Evolutionary conservation across 2,888 invertebrate genomes (phyloP).

Genomic region (Cryptus viduatorius): DNA sequence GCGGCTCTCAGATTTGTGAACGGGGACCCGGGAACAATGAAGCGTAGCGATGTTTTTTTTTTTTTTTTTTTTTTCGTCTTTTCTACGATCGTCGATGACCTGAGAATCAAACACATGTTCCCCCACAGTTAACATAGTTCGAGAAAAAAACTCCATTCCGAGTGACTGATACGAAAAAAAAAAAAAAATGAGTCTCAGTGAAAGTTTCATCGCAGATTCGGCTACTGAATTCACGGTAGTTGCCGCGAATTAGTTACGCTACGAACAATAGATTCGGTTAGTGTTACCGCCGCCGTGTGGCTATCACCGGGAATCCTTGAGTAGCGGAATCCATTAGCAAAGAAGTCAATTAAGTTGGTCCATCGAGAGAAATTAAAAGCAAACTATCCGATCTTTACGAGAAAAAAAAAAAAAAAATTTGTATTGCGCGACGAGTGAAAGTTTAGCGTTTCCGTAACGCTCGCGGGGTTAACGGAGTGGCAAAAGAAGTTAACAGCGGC

Average conservation of each 20-base stretch:
- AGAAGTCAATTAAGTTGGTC: conserved; percentile 46
- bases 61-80: conserved; percentile 44
- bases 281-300: not conserved
- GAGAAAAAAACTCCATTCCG: conserved; percentile 11
- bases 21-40: conserved; percentile 35
- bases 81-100: conserved; percentile 60
- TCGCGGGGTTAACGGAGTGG: conserved; percentile 6
- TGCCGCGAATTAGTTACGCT: conserved; percentile 25
- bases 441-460: not conserved
- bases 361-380: not conserved
- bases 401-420: not conserved
- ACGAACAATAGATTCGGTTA: conserved; percentile 26
- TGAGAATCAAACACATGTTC: conserved; percentile 68
- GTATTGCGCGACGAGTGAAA: conserved; percentile 47
- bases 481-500: conserved; percentile 32
- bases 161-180: conserved; percentile 12
- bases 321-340: conserved; percentile 7
- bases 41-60: not conserved
- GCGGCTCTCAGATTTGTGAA: conserved; percentile 27
- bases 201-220: conserved; percentile 45
- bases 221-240: conserved; percentile 17
- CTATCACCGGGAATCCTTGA: not conserved
- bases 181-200: conserved; percentile 14
- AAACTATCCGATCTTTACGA: not conserved
- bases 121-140: not conserved